Conservation (phyloP, 2,797 vertebrate genomes). For the Protosalanx chinensis region DNA sequence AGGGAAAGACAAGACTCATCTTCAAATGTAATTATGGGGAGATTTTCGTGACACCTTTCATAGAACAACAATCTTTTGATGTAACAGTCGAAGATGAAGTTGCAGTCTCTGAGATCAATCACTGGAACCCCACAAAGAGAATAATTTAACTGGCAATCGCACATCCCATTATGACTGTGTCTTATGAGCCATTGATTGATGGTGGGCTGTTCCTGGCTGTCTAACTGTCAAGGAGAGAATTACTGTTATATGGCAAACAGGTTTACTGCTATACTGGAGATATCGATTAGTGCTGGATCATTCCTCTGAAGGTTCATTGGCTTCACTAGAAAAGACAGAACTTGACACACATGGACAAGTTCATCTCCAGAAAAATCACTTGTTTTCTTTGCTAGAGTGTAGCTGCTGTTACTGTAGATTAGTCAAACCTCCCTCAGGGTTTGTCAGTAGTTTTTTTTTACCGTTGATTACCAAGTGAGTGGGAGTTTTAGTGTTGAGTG, state of each 20-base stretch:
- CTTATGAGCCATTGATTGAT: conserved; percentile 24
- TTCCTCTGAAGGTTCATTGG: neutral
- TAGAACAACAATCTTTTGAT: too few relatives aligned
- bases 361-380: neutral
- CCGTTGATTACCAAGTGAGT: neutral
- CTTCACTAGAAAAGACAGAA: neutral
- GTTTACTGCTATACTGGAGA: conserved; percentile 16
- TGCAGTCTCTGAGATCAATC: conserved; percentile 17
- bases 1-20: neutral
- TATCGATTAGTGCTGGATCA: neutral
- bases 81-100: neutral
- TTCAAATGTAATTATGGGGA: neutral
- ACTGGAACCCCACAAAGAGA: conserved; percentile 23
- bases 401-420: neutral
- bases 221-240: conserved; percentile 9
- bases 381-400: neutral
- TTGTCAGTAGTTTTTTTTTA: neutral
- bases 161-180: conserved; percentile 22
- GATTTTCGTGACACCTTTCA: too few relatives aligned
- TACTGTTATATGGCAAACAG: conserved; percentile 7
- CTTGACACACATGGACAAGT: neutral
- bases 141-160: conserved; percentile 15
- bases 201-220: neutral
- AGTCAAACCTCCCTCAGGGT: neutral
- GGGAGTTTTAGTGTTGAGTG: neutral